Evolutionary conservation across 2,113 vertebrate genomes (phyloP), one percentile per base, ranked within the genome.

Genomic region (Hippolais icterina): DNA sequence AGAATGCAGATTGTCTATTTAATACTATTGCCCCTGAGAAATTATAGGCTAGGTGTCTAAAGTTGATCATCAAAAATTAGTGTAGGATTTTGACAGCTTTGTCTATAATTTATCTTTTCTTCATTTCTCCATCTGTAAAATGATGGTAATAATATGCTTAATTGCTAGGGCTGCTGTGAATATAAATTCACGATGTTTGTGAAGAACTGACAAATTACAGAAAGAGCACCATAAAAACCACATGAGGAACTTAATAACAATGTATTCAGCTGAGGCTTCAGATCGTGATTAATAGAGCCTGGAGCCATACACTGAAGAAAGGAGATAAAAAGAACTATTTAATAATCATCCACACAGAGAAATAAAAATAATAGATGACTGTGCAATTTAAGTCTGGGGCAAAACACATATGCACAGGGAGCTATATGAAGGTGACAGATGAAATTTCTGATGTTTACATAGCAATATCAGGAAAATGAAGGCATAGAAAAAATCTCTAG

Each of bases 11-110:
- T 94, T 78, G 78, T 68, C 87, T 92, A 21, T 87, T 86, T 90
- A 93, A 87, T 87, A 65, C 70, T 89, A 42, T 84, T 89, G 57
- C 41, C 54, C 31, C 66, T 53, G 63, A 91, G 84, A 96, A 96
- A 95, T 91, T 93, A 93, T n/a, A 94, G 52, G n/a, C 69, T 96
- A 91, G 74, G n/a, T 95, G 46, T 82, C 87, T 94, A 89, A 96
- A 96, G 83, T n/a, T 94, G 91, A 91, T 87, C 93, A 94, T 89
- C 94, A 95, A 82, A 94, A 96, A 91, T 82, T 94, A 84, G 83
- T 56, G 87, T 44, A 91, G 77, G n/a, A 13, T 89, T 91, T 94
- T 89, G 87, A 95, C 81, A 94, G 77, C 66, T 95, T 95, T 91
- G 53, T 60, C 53, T 94, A 60, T 89, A 89, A 95, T 94, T 94